Percentiles rank a stretch among this genome's conserved stretches.
These are phyloP conservation scores for Anthoscopus minutus DNA, from an alignment of 2,113 vertebrate genomes.

Conservation along the genomic window DNA sequence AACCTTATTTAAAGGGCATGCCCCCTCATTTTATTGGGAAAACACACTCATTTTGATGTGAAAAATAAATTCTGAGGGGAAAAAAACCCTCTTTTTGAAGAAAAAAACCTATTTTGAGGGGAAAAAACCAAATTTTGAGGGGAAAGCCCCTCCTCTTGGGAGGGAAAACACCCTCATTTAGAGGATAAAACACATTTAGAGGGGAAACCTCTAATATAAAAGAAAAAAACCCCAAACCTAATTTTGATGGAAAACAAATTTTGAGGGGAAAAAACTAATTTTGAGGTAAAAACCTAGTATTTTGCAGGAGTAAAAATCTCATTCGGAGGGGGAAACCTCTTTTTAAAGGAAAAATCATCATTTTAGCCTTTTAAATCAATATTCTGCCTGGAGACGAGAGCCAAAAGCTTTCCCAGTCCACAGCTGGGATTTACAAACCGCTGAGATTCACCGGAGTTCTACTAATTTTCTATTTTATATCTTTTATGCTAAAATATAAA, in stretches of 20 bases:
- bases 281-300: no score
- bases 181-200: background rate
- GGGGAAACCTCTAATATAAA: background rate
- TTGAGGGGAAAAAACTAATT: background rate
- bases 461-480: background rate
- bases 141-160: no score
- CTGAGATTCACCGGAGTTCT: background rate
- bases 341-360: background rate
- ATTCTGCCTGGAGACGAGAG: no score
- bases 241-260: background rate
- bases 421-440: background rate
- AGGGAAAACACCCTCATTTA: no score
- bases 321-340: background rate
- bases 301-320: background rate
- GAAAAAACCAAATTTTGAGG: background rate
- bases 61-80: no score
- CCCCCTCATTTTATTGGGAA: no score
- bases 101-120: no score
- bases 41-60: no score
- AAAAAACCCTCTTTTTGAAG: no score
- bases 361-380: background rate
- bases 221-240: background rate
- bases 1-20: no score
- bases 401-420: background rate
- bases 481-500: no score